Percentiles rank a stretch among this genome's conserved stretches.
Conservation (phyloP, 2,113 vertebrate genomes). For the Beaufortia kweichowensis region DNA sequence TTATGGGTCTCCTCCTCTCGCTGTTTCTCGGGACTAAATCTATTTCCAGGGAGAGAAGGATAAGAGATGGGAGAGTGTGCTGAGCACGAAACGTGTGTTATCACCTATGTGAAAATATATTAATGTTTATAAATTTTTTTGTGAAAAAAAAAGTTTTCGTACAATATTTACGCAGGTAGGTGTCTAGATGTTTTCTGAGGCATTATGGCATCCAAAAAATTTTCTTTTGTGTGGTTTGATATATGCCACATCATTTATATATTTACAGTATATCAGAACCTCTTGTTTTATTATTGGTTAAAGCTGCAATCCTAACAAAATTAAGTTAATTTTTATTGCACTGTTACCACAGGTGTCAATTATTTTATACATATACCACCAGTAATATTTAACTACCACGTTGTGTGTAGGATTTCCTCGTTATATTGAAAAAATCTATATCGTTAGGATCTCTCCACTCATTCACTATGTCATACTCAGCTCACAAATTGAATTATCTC, state of each 20-base stretch:
- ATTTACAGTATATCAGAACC: no score
- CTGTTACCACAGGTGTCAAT: no score
- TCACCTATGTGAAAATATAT: background rate
- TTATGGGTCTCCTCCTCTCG: conserved; percentile 40
- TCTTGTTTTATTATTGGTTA: no score
- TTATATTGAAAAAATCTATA: background rate
- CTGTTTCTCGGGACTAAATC: conserved; percentile 42
- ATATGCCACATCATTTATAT: background rate
- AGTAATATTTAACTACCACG: background rate
- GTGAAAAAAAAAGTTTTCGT: background rate
- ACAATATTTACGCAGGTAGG: background rate
- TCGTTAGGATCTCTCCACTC: background rate
- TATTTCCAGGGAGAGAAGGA: conserved; percentile 50
- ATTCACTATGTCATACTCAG: background rate
- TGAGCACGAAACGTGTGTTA: conserved; percentile 1
- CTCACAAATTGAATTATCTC: background rate
- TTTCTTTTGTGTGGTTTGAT: background rate
- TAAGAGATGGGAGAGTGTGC: conserved; percentile 31
- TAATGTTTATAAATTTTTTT: background rate
- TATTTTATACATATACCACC: no score
- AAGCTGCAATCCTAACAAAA: no score
- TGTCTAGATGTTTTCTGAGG: background rate
- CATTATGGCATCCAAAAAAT: background rate
- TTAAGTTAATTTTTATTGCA: no score
- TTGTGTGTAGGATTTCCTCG: no score